Conservation (phyloP, 2,888 invertebrate genomes). For the Cheilosia grossa region DNA sequence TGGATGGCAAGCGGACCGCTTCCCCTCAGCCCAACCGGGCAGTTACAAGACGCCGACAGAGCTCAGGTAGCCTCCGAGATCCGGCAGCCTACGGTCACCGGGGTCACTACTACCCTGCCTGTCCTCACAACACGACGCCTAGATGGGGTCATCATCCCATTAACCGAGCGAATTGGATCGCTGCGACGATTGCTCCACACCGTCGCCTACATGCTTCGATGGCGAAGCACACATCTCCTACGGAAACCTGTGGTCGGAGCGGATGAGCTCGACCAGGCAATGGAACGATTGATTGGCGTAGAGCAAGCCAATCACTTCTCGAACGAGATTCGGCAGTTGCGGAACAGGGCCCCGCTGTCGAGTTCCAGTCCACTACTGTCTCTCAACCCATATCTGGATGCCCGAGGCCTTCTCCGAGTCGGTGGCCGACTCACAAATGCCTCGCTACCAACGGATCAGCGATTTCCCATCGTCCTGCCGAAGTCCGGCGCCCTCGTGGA, state of each 20-base stretch:
- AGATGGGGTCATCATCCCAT: background rate
- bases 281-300: background rate
- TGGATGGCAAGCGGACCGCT: too few relatives aligned
- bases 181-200: background rate
- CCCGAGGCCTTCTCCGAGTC: too few relatives aligned
- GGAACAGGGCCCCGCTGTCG: background rate
- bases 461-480: too few relatives aligned
- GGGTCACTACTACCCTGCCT: fast-evolving
- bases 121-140: background rate
- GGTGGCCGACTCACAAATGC: too few relatives aligned
- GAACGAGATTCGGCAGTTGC: background rate
- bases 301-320: background rate
- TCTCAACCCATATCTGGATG: background rate
- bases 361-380: background rate
- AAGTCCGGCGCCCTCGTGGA: too few relatives aligned
- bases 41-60: too few relatives aligned
- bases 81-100: fast-evolving
- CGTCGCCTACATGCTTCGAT: background rate
- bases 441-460: too few relatives aligned
- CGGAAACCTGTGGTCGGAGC: background rate
- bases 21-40: background rate
- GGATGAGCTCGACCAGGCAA: background rate
- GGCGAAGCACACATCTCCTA: background rate
- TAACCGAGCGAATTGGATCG: background rate
- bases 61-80: background rate